Evolutionary conservation across 2,888 invertebrate genomes (phyloP).

Genomic region (Drosophila neonasuta): DNA sequence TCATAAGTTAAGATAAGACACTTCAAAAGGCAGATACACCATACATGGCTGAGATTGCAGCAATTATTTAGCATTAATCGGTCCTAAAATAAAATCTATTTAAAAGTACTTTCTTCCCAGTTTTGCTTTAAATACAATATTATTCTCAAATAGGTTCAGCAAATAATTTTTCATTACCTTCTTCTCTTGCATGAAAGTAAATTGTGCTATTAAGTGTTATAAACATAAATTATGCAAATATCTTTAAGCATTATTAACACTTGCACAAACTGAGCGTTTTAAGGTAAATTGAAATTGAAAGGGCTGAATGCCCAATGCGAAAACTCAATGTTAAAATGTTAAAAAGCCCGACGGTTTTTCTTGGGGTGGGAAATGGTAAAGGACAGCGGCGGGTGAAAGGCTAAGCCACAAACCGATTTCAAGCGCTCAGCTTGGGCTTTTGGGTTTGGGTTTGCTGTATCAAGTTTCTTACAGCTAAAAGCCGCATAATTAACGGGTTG

Average conservation of each 20-base stretch:
- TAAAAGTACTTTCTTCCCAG: background rate
- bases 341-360: slow-evolving; percentile 6
- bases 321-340: slow-evolving; percentile 8
- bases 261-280: slow-evolving; percentile 21
- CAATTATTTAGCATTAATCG: background rate
- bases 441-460: slow-evolving; percentile 19
- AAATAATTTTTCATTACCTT: background rate
- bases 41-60: slow-evolving; percentile 10
- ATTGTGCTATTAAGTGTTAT: slow-evolving; percentile 9
- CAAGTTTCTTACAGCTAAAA: slow-evolving; percentile 31
- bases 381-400: slow-evolving; percentile 14
- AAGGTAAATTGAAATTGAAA: slow-evolving; percentile 36
- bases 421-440: slow-evolving; percentile 41
- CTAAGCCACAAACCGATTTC: slow-evolving; percentile 36
- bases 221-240: slow-evolving; percentile 49
- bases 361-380: background rate
- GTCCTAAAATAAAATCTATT: too few species aligned
- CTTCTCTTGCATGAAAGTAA: too few species aligned
- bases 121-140: background rate
- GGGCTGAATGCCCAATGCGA: slow-evolving; percentile 9
- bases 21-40: slow-evolving; percentile 18
- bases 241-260: slow-evolving; percentile 56
- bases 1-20: slow-evolving; percentile 30
- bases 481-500: slow-evolving; percentile 70
- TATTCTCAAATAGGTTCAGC: background rate